Base-by-base conservation (phyloP, 2,888 invertebrate species). In the Stenichneumon culpator region DNA sequence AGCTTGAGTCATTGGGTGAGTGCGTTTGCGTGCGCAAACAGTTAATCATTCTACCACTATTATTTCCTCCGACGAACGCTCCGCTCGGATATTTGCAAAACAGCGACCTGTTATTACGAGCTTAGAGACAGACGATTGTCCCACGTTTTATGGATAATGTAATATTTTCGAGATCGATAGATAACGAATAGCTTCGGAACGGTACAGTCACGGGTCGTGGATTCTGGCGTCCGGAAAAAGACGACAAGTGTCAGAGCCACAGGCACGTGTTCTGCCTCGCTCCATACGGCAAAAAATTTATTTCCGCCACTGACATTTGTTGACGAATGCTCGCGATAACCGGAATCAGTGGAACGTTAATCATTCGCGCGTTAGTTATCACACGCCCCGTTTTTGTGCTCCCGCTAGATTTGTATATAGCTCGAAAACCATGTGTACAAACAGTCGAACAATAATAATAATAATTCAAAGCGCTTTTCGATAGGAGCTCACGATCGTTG, bases 1-100 rank as follows among this genome's bases (percentile, higher is more conserved):
- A 93, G 57, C 87, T 92, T 57, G 90, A 87, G 22, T 72, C 86
- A 47, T 86, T 91, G 68, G 92, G 93, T 93, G 89, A 65, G 92
- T 89, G n/a, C 65, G 9, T 63, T 28, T 67, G 65, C 50, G 36
- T 36, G 50, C 36, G 32, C 7, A 16, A 77, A 67, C 32, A 67
- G 77, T 75, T 67, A 75, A 75, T 74, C 60, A 60, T 60, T 28
- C 22, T 25, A 36, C 25, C 36, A 44, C 57, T 73, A 44, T 44
- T 44, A 44, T 57, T 73, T 60, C 44, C 57, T 22, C 36, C 16
- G 39, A 16, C 6, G 22, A 72, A 57, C 36, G 44, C 50, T 16
- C 1, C 4, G 39, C 16, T 47, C 25, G 25, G 44, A 19, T 57
- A 22, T 36, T 39, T 14, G 3, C 28, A 16, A 72, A 57, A 36